A percentile compares a stretch with the other conserved stretches of the same genome.
These are phyloP conservation scores for Varecia variegata DNA, from an alignment of 2,797 vertebrate species.

Conservation along the genomic window DNA sequence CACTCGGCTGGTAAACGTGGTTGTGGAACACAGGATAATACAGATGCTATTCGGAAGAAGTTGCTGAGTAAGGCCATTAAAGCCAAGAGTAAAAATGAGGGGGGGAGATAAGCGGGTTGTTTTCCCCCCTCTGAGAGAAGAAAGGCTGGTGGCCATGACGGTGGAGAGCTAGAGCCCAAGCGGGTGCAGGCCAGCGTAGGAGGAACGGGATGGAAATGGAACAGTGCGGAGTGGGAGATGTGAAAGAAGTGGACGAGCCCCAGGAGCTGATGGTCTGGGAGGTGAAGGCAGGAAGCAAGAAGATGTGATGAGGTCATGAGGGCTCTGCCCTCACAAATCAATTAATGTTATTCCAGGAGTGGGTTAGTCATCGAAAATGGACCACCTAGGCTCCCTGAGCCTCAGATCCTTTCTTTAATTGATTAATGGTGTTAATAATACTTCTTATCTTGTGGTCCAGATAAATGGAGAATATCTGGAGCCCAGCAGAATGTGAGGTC, in stretches of 20 bases:
- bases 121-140: background rate
- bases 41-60: constrained; percentile 50
- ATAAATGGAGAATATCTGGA: background rate
- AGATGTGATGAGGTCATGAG: background rate
- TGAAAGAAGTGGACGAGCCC: rapidly evolving
- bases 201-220: background rate
- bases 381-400: background rate
- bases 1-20: background rate
- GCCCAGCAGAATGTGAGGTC: background rate
- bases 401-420: background rate
- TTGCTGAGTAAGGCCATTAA: constrained; percentile 60
- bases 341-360: background rate
- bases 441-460: background rate
- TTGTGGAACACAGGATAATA: constrained; percentile 56
- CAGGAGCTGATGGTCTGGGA: background rate
- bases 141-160: background rate
- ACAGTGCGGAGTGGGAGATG: background rate
- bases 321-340: background rate
- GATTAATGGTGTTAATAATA: background rate
- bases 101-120: constrained; percentile 8
- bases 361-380: background rate
- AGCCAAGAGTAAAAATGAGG: constrained; percentile 63
- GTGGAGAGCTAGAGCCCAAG: background rate
- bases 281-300: background rate
- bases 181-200: no score